Base-by-base conservation (phyloP, 2,113 vertebrate genomes). In the Gymnogyps californianus region DNA sequence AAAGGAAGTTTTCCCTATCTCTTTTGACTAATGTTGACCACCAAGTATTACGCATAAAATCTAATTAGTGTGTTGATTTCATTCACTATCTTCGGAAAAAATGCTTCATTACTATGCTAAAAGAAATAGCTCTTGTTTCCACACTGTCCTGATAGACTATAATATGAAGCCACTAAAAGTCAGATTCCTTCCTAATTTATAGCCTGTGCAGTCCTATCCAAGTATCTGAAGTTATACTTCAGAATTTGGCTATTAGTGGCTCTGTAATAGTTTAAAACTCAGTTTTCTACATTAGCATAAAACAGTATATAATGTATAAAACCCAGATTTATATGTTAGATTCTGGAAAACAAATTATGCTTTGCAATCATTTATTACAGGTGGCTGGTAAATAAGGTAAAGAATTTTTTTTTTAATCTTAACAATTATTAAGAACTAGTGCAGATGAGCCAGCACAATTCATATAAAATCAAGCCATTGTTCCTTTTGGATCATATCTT, bases 81-180 rank as follows among this genome's bases (percentile, higher is more conserved):
- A 84, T 92, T 95, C 75, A 64, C 38, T 87, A 69, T 64, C 46
- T 96, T 91, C 87, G 20, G 36, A 83, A 96, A 93, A 94, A 89
- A 85, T 52, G 9, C 49, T 95, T 93, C 87, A 96, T 97, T 97
- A 87, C 55, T 91, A 92, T 96, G 85, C 28, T 95, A 92, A 96
- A 72, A 76, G 85, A 96, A 93, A 94, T 51, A 84, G 62, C 32
- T 90, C 47, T 80, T 85, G 31, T 85, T 96, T 95, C 59, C 61
- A 72, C 3, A 1, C 22, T 87, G 70, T 81, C 59, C 49, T 91
- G 32, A 75, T 36, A 89, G 51, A 72, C 49, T 81, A 59, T 76
- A 91, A 59, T 46, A 88, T 46, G 59, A 92, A 77, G 16, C 5
- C 24, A 89, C 29, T 91, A 82, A 82, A 77, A 94, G 44, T 91